Base-by-base conservation (phyloP, 1,140 invertebrate genomes). In the Calephelis virginiensis region DNA sequence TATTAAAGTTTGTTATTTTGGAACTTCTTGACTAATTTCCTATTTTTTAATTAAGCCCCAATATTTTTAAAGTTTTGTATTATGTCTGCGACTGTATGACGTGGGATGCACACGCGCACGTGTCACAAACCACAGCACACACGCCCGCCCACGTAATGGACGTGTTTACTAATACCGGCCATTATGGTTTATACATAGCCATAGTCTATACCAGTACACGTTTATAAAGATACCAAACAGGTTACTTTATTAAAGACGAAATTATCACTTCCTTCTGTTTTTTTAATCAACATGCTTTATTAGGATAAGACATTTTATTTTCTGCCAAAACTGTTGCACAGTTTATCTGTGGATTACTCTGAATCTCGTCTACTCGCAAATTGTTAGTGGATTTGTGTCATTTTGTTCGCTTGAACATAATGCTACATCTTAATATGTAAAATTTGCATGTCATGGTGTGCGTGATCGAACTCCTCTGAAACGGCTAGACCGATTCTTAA, bases 141-240 rank as follows among this genome's bases (percentile, higher is more conserved):
- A 53, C 17, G 49, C 43, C 63, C 63, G 56, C 63, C 63, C 68
- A 62, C 68, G 47, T 63, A 56, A 40, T 64, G 63, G 68, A 61
- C 63, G 46, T 59, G 63, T 61, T 61, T 45, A 53, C 17, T 53
- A 53, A 53, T 53, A 53, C 14, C 14, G 49, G 49, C 13, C 17
- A 17, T 53, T 28, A 53, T 28, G 49, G 13, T 17, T 17, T 53
- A 14, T 53, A 9, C 40, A 43, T 43, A 43, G 40, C 13, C 17
- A 53, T 17, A 17, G 17, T 28, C 14, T 10, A 28, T 10, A 14
- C 13, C 10, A 28, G 14, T 28, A 53, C 49, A 53, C 13, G 49
- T 53, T 53, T 53, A 53, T 8, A 3, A 14, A 17, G 14, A 53
- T 28, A 8, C 17, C 49, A 53, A 53, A 53, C 49, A 53, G 9